Evolutionary conservation across 1,140 invertebrate genomes (phyloP), one percentile per base, ranked within the genome.

Genomic region (Marisa cornuarietis): DNA sequence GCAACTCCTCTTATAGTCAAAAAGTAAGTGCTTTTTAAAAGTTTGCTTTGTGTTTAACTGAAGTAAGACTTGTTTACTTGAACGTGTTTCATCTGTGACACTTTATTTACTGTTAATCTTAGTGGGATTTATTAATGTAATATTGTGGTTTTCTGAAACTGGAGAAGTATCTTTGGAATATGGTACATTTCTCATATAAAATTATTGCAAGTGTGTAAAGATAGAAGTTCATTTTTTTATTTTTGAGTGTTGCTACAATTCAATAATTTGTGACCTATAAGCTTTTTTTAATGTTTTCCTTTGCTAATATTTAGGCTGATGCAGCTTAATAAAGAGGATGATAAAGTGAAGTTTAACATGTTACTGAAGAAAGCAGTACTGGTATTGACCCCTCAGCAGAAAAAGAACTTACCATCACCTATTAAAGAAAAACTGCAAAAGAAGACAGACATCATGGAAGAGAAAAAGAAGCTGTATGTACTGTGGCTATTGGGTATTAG

Each of bases 401-500:
- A 85, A 63, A 82, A 84, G 24, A 85, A 86, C 69, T 79, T 90
- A 14, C 88, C 88, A 4, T 63, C 72, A 6, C 76, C 84, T 4
- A 42, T 90, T 13, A 87, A 87, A 72, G 86, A 85, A 7, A 78
- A 81, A 31, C 83, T 90, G 63, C 72, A 85, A 68, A 84, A 81
- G 31, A 88, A 86, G 73, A 87, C 84, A 42, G 80, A 85, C n/a
- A 51, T 81, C 8, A 65, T 87, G 42, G 86, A 88, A 63, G 87
- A 90, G 71, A 89, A 86, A 76, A 83, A 83, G 69, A 89, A 86
- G 76, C 49, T 91, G 90, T 90, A 85, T 85, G 84, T 84, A 42
- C 54, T 58, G 54, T 58, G 54, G 4, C 0, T 58, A 58, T 58
- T 14, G 4, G 16, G 54, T 58, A 58, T 18, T 58, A 18, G 11